These are phyloP conservation scores for Marcusenius ussheri DNA, from an alignment of 2,113 vertebrate genomes.

Conservation along the genomic window DNA sequence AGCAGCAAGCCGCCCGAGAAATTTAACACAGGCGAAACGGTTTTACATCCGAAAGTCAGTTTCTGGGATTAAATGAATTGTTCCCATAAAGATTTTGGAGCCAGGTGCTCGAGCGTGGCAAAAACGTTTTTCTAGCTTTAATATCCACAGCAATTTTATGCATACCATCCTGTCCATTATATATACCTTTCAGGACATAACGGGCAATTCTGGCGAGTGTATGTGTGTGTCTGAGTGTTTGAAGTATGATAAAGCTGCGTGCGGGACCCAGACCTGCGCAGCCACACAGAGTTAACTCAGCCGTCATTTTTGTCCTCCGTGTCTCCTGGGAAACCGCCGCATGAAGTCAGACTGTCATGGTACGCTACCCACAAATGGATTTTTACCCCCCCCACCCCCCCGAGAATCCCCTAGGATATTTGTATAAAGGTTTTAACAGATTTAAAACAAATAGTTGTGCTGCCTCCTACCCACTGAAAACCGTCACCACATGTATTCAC, in stretches of 20 bases:
- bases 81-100: conserved; percentile 3
- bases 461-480: conserved; percentile 52
- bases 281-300: conserved; percentile 25
- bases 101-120: neutral
- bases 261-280: conserved; percentile 30
- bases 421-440: conserved; percentile 65
- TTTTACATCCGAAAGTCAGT: neutral
- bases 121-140: neutral
- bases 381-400: conserved; percentile 57
- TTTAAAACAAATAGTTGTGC: conserved; percentile 68
- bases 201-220: neutral
- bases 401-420: conserved; percentile 58
- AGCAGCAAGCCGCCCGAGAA: neutral
- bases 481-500: conserved; percentile 61
- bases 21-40: neutral
- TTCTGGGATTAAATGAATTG: conserved; percentile 2
- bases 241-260: conserved; percentile 16
- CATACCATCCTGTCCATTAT: neutral
- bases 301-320: conserved; percentile 38
- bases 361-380: conserved; percentile 72
- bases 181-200: no score
- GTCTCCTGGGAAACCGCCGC: conserved; percentile 65
- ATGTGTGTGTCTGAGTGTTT: conserved; percentile 35
- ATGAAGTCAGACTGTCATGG: conserved; percentile 51
- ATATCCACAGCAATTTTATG: neutral